A percentile compares a stretch with the other conserved stretches of the same genome.
Evolutionary conservation across 2,797 vertebrate genomes (phyloP).

Genomic region (Leptatherina wallacei): DNA sequence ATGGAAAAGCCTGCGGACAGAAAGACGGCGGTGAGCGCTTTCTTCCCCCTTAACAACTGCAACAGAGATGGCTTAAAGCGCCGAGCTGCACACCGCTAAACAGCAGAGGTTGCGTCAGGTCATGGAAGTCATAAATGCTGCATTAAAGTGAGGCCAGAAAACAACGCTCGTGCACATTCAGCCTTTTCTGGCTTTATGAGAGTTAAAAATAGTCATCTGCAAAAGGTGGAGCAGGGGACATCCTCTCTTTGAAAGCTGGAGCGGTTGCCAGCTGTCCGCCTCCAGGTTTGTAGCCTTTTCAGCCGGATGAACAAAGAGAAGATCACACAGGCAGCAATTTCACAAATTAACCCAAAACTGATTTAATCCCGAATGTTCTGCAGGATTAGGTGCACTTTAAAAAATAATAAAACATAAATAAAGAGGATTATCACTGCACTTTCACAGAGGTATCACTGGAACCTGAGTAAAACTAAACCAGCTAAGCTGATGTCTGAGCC

Average conservation of each 20-base stretch:
- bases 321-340: conserved; percentile 35
- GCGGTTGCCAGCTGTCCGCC: conserved; percentile 52
- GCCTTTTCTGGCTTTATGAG: conserved; percentile 42
- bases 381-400: conserved; percentile 41
- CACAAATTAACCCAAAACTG: conserved; percentile 43
- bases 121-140: neutral
- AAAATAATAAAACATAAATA: conserved; percentile 10
- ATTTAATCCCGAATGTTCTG: conserved; percentile 60
- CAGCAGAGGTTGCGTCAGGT: conserved; percentile 8
- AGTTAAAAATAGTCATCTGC: conserved; percentile 43
- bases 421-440: conserved; percentile 46
- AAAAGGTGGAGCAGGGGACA: conserved; percentile 49
- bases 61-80: neutral
- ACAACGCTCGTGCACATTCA: conserved; percentile 25
- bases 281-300: conserved; percentile 40
- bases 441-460: conserved; percentile 28
- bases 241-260: conserved; percentile 26
- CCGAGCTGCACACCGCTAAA: conserved; percentile 1
- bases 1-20: neutral
- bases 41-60: neutral
- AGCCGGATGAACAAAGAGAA: conserved; percentile 47
- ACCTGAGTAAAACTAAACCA: conserved; percentile 9
- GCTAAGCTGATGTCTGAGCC: conserved; percentile 16
- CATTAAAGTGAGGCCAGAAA: conserved; percentile 15
- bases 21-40: conserved; percentile 9